Percentiles rank a stretch among this genome's conserved stretches.
Evolutionary conservation across 2,888 invertebrate genomes (phyloP).

Genomic region (Mythimna ferrago): DNA sequence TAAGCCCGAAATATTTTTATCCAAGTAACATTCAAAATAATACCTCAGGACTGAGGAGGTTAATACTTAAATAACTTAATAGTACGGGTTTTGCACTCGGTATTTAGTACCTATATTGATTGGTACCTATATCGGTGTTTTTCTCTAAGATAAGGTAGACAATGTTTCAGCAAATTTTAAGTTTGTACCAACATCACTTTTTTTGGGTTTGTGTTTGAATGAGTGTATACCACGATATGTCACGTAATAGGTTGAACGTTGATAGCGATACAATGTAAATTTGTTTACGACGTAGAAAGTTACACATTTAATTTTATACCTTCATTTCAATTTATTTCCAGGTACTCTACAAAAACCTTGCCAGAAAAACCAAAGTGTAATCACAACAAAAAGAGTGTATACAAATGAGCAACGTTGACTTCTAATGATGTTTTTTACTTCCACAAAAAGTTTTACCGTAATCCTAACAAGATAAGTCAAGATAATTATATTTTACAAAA

Average conservation of each 20-base stretch:
- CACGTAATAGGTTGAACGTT: conserved; percentile 31
- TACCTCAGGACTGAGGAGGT: no score
- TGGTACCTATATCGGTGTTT: conserved; percentile 33
- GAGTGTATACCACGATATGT: conserved; percentile 37
- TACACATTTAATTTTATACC: conserved; percentile 41
- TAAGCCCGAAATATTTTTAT: no score
- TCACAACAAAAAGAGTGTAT: conserved; percentile 25
- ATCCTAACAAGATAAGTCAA: conserved; percentile 45
- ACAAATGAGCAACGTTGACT: conserved; percentile 43
- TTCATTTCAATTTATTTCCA: conserved; percentile 38
- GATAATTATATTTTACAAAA: conserved; percentile 52
- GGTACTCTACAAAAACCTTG: conserved; percentile 44
- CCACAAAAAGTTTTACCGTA: conserved; percentile 45
- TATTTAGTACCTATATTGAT: conserved; percentile 35
- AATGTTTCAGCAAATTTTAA: conserved; percentile 29
- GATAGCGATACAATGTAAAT: conserved; percentile 29
- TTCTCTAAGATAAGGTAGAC: conserved; percentile 34
- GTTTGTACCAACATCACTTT: conserved; percentile 37
- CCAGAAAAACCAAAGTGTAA: conserved; percentile 34
- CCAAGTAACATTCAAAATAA: no score
- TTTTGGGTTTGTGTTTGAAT: conserved; percentile 31
- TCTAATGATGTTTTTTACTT: conserved; percentile 46
- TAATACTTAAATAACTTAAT: conserved; percentile 9
- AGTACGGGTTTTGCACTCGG: conserved; percentile 33
- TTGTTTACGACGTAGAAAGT: conserved; percentile 30